A percentile compares a stretch with the other conserved stretches of the same genome.
phyloP scores from a whole-genome alignment of 2,888 invertebrate species.

The Netelia melanura region DNA sequence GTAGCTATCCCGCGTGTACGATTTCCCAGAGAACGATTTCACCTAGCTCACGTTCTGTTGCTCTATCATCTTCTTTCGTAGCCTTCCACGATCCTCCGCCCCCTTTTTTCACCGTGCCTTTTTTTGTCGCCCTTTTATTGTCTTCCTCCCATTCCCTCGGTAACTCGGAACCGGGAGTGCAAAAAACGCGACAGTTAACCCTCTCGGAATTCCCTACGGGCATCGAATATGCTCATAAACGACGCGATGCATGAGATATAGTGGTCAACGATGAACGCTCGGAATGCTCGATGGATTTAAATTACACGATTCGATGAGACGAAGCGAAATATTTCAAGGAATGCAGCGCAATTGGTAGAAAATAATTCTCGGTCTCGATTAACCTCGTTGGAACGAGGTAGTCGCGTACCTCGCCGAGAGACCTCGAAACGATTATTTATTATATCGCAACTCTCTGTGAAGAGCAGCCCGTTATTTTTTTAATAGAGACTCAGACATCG shows the following conservation, averaged over 20 bases:
- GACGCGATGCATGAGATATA: slow-evolving; percentile 72
- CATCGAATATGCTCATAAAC: slow-evolving; percentile 71
- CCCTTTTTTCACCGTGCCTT: slow-evolving; percentile 11
- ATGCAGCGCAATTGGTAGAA: not conserved
- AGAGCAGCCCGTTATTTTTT: not conserved
- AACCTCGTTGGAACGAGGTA: not conserved
- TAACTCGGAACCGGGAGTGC: slow-evolving; percentile 7
- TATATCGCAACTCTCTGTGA: not conserved
- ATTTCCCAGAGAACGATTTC: slow-evolving; percentile 46
- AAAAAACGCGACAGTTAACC: slow-evolving; percentile 72
- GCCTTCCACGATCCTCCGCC: slow-evolving; percentile 26
- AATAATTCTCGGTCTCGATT: slow-evolving; percentile 12
- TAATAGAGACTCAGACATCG: not conserved
- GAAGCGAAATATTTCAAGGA: not conserved
- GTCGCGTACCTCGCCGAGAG: not conserved
- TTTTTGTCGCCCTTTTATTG: slow-evolving; percentile 37
- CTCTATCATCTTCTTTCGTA: slow-evolving; percentile 51
- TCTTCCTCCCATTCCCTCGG: slow-evolving; percentile 8
- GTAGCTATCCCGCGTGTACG: slow-evolving; percentile 27
- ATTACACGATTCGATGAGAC: slow-evolving; percentile 41
- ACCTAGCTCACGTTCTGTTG: slow-evolving; percentile 42
- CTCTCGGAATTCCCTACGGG: slow-evolving; percentile 51
- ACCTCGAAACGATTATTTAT: not conserved
- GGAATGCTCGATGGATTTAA: slow-evolving; percentile 31
- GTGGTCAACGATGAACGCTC: slow-evolving; percentile 51